These are phyloP conservation scores for Poecilia velifera DNA, from an alignment of 2,797 vertebrate species.

Conservation along the genomic window DNA sequence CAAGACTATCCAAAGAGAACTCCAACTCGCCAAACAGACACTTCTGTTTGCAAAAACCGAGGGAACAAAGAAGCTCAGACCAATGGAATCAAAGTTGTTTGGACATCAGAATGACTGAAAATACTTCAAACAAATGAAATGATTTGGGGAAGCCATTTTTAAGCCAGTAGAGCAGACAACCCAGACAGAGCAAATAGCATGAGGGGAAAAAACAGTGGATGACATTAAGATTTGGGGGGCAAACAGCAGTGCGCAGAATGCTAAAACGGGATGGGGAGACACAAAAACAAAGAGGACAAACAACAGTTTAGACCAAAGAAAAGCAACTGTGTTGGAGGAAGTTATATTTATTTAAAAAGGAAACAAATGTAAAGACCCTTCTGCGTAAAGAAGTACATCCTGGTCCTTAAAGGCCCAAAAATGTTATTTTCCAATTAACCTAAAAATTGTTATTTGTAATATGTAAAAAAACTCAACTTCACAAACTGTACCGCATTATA, in stretches of 20 bases:
- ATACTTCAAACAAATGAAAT: not conserved
- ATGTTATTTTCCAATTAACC: too few species aligned
- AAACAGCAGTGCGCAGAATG: not conserved
- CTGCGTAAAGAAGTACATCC: not conserved
- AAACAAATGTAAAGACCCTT: not conserved
- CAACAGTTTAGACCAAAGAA: not conserved
- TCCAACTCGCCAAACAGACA: not conserved
- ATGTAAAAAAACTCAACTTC: too few species aligned
- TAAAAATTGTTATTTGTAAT: too few species aligned
- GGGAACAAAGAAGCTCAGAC: not conserved
- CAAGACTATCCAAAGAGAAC: not conserved
- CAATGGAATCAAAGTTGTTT: conserved; percentile 13
- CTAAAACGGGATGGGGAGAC: not conserved
- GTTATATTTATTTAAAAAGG: not conserved
- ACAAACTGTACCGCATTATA: too few species aligned
- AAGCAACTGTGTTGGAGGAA: not conserved
- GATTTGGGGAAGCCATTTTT: not conserved
- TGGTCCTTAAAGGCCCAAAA: too few species aligned
- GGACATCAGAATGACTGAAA: not conserved
- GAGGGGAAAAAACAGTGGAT: not conserved
- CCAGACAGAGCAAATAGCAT: not conserved
- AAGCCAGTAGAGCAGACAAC: not conserved
- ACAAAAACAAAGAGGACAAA: not conserved
- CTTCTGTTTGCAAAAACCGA: not conserved
- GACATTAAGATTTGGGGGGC: not conserved